Base-by-base conservation (phyloP, 2,888 invertebrate species). In the Spatulosminthurus flaviceps region DNA sequence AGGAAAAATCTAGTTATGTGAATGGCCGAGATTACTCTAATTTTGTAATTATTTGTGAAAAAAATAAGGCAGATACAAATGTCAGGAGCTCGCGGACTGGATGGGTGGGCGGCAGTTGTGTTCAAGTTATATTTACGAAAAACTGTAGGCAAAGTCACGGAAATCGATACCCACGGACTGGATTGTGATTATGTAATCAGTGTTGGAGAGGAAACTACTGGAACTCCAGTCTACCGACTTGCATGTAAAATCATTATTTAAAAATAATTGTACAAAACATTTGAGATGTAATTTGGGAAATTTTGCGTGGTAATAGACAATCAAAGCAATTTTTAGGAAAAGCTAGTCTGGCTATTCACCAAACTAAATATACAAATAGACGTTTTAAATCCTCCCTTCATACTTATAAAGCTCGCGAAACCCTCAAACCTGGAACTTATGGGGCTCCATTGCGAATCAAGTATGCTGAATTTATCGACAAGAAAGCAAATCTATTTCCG, bases 331-430 rank as follows among this genome's bases (percentile, higher is more conserved):
- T 34, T 34, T 9, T 34, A 34, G 34, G 4, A 9, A 34, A 34
- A 34, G 9, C 4, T 34, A 7, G 34, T 9, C 34, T 34, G 34
- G 5, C 4, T 34, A 34, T 34, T n/a, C n/a, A n/a, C n/a, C n/a
- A n/a, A n/a, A n/a, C n/a, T n/a, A n/a, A n/a, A n/a, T n/a, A n/a
- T n/a, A n/a, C n/a, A n/a, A n/a, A n/a, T n/a, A n/a, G n/a, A n/a
- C n/a, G n/a, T n/a, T n/a, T n/a, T n/a, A n/a, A n/a, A n/a, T n/a
- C n/a, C n/a, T n/a, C n/a, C n/a, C n/a, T n/a, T n/a, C n/a, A n/a
- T n/a, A n/a, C n/a, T n/a, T n/a, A n/a, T n/a, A n/a, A n/a, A 51
- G 51, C 51, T 51, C 51, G 51, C 4, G 51, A 51, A 51, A 51
- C 16, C 16, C 5, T 51, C 16, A 51, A 51, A 51, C 51, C 51